phyloP scores from a whole-genome alignment of 2,113 vertebrate species.

The Pholis gunnellus region DNA sequence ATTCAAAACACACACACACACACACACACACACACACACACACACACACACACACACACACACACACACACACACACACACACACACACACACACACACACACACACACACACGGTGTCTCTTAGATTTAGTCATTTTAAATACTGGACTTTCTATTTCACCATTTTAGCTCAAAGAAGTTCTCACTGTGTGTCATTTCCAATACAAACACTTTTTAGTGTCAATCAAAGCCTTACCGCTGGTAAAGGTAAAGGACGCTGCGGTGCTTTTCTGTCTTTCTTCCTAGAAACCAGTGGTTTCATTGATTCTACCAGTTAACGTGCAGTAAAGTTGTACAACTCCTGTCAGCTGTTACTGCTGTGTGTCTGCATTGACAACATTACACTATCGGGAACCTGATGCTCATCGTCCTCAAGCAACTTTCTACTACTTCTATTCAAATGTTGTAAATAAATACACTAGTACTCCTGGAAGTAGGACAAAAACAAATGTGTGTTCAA shows the following conservation, averaged over 20 bases:
- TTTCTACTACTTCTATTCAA: not conserved
- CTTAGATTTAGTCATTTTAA: not conserved
- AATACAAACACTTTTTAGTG: not conserved
- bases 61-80: constrained; percentile 24
- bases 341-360: not conserved
- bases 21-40: constrained; percentile 30
- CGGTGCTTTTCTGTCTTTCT: too few species aligned
- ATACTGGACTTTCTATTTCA: not conserved
- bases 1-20: constrained; percentile 37
- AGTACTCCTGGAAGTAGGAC: not conserved
- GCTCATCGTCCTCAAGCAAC: too few species aligned
- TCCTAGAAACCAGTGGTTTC: not conserved
- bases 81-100: constrained; percentile 30
- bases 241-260: not conserved
- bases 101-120: not conserved
- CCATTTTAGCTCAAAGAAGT: not conserved
- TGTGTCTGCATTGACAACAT: not conserved
- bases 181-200: too few species aligned
- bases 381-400: not conserved
- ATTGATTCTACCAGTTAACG: not conserved
- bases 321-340: not conserved
- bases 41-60: not conserved
- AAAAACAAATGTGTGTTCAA: not conserved
- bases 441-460: not conserved
- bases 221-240: not conserved